phyloP scores from a whole-genome alignment of 2,797 vertebrate genomes.

The Mus minutoides region DNA sequence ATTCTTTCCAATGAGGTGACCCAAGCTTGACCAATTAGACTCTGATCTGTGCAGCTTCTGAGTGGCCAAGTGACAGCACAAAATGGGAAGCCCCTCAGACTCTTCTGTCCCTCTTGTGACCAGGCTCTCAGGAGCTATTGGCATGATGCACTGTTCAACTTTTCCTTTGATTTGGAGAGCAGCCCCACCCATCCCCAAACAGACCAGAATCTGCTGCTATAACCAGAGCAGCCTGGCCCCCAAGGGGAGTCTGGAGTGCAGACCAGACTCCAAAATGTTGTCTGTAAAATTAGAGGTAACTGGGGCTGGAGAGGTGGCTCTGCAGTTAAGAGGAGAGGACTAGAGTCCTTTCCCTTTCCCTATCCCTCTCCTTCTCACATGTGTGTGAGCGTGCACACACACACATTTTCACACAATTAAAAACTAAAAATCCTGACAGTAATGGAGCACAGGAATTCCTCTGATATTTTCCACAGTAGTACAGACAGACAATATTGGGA shows the following conservation, averaged over 20 bases:
- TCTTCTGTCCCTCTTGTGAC: rapidly evolving
- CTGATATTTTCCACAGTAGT: neutral
- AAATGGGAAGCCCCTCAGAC: neutral
- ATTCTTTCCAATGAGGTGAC: neutral
- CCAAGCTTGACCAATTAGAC: neutral
- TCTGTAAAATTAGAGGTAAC: neutral
- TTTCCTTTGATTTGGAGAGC: neutral
- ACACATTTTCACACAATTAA: neutral
- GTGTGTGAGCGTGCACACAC: no score
- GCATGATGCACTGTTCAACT: neutral
- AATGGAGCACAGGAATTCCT: neutral
- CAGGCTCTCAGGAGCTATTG: neutral
- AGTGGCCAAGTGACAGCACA: neutral
- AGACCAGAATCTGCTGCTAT: neutral
- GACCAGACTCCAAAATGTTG: neutral
- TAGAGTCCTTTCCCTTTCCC: neutral
- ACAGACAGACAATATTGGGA: neutral
- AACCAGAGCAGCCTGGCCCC: neutral
- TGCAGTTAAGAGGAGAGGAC: neutral
- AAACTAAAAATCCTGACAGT: neutral
- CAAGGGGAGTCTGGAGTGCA: neutral
- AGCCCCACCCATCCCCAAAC: neutral
- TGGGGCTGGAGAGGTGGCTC: neutral
- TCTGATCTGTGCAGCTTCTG: neutral
- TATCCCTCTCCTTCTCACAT: neutral